Conservation (phyloP, 2,797 vertebrate genomes). For the Pseudocheirus occidentalis region DNA sequence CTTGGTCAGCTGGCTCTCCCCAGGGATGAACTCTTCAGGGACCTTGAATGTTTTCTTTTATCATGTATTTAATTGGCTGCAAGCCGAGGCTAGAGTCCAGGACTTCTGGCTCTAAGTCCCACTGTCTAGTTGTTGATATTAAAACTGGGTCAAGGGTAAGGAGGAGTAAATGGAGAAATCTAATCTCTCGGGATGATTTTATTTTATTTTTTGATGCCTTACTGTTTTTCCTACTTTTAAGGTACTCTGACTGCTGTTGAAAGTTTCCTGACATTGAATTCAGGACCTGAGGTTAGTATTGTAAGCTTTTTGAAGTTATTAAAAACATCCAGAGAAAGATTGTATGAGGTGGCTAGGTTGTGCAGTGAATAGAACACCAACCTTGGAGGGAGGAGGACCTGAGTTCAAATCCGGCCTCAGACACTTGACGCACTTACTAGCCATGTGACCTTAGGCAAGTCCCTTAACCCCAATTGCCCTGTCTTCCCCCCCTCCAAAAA, state of each 20-base stretch:
- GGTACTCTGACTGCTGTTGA: conserved; percentile 95
- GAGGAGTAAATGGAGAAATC: neutral
- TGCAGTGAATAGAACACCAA: too few relatives aligned
- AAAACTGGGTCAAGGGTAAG: conserved; percentile 12
- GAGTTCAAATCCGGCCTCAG: too few relatives aligned
- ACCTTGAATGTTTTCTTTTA: neutral
- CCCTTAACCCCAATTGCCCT: too few relatives aligned
- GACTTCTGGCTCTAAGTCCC: neutral
- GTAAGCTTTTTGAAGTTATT: conserved; percentile 30
- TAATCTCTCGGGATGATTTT: neutral
- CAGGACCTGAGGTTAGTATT: conserved; percentile 91
- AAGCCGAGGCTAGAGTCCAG: neutral
- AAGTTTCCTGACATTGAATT: conserved; percentile 91
- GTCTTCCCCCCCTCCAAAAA: too few relatives aligned
- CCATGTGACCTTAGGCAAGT: too few relatives aligned
- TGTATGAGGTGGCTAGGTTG: neutral
- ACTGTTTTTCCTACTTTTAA: conserved; percentile 75
- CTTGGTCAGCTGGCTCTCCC: neutral
- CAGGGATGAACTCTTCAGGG: too few relatives aligned
- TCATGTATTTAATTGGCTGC: neutral
- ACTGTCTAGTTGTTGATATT: neutral
- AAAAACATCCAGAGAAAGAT: conserved; percentile 50
- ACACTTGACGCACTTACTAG: too few relatives aligned
- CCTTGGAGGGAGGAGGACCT: too few relatives aligned
- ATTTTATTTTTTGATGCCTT: conserved; percentile 40